phyloP scores from a whole-genome alignment of 2,797 vertebrate species.

The Gobio occitaniae region DNA sequence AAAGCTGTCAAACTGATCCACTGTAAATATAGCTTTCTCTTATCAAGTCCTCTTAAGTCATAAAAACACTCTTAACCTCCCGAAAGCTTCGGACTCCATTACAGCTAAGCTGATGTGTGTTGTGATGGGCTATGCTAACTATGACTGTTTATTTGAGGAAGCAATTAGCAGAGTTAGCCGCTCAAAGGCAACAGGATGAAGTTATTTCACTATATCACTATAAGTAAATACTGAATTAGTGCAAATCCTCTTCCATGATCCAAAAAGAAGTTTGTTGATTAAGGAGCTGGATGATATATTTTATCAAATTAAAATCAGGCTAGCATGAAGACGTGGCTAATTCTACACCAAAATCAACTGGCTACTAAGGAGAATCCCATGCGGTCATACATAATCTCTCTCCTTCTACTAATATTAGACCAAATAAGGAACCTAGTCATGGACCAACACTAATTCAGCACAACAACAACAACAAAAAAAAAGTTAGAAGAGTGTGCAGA shows the following conservation, averaged over 20 bases:
- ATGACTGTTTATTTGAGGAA: conserved; percentile 54
- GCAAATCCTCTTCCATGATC: neutral
- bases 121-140: conserved; percentile 47
- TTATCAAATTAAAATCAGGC: neutral
- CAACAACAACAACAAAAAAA: conserved; percentile 45
- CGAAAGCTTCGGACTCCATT: conserved; percentile 48
- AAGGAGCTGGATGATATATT: conserved; percentile 5
- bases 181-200: conserved; percentile 29
- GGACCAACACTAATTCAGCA: conserved; percentile 74
- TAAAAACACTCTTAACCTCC: conserved; percentile 60
- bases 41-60: conserved; percentile 56
- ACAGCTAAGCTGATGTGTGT: conserved; percentile 52
- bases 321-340: conserved; percentile 25
- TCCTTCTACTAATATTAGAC: conserved; percentile 61
- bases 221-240: conserved; percentile 29
- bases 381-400: conserved; percentile 53
- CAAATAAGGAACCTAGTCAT: conserved; percentile 69
- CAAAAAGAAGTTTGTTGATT: conserved; percentile 30
- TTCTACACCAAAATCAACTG: neutral
- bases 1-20: conserved; percentile 57
- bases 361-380: neutral
- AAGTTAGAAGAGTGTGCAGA: neutral
- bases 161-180: conserved; percentile 56
- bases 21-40: conserved; percentile 63
- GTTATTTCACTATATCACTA: conserved; percentile 16